A percentile compares a stretch with the other conserved stretches of the same genome.
phyloP scores from a whole-genome alignment of 1,140 invertebrate genomes.

The Orius insidiosus region DNA sequence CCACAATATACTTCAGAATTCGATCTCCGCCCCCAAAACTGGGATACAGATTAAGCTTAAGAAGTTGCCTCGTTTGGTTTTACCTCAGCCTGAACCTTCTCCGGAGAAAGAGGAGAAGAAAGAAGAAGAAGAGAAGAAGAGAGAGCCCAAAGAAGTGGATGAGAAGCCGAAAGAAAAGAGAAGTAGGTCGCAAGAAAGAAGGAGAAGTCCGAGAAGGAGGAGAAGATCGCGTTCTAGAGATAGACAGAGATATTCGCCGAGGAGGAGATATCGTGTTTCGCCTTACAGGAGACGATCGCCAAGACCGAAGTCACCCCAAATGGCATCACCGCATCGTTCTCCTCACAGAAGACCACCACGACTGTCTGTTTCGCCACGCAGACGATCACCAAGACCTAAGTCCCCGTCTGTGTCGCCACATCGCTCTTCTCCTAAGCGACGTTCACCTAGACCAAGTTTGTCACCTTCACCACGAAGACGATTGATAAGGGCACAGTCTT shows the following conservation, averaged over 20 bases:
- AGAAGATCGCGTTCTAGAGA: not conserved
- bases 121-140: constrained; percentile 1
- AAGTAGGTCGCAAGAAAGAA: not conserved
- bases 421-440: too few relatives aligned
- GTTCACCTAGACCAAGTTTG: not conserved
- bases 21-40: not conserved
- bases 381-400: not conserved
- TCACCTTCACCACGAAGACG: not conserved
- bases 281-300: not conserved
- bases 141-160: not conserved
- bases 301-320: not conserved
- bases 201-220: not conserved
- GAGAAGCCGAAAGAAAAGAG: not conserved
- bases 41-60: not conserved
- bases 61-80: too few relatives aligned
- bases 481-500: not conserved
- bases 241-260: constrained; percentile 6
- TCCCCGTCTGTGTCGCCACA: too few relatives aligned
- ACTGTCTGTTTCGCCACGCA: not conserved
- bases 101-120: not conserved
- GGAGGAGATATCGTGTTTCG: not conserved
- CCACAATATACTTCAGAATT: constrained; percentile 13
- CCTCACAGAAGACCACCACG: not conserved
- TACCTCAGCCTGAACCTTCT: not conserved
- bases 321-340: too few relatives aligned